Base-by-base conservation (phyloP, 1,140 invertebrate genomes). In the Ceratina calcarata region DNA sequence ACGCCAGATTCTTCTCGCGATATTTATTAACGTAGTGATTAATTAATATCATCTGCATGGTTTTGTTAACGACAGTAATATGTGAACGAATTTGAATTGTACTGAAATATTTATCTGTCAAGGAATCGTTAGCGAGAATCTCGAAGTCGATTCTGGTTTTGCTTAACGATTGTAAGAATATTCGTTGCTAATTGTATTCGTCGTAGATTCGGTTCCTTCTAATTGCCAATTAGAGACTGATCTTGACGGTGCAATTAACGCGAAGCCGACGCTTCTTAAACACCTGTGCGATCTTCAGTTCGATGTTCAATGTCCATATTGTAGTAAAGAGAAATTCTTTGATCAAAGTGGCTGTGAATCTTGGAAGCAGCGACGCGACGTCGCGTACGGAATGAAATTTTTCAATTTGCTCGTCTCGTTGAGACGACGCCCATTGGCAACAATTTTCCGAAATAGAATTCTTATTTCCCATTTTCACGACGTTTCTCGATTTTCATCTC, bases 321-420 rank as follows among this genome's bases (percentile, higher is more conserved):
- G 37, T 32, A 51, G 22, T 15, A 51, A 32, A 2, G 37, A 66
- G 13, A n/a, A 53, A 22, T 49, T 32, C 2, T 27, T 16, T 61
- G 49, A 18, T 13, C 4, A 69, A 80, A 85, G 53, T 70, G 10
- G 62, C n/a, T 3, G 18, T 22, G 57, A 80, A 80, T 77, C 45
- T 66, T 74, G 61, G 53, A 71, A 62, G 61, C 2, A 32, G 27
- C 27, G 27, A 32, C 2, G 27, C 68, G 15, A 76, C 24, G 32
- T 66, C 65, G 24, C 24, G 32, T 61, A 68, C 24, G 57, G 37
- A 84, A 88, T 84, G 20, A 58, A 86, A 88, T 87, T 86, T 86
- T 74, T 71, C 86, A 82, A 88, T 88, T 87, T 86, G 77, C 78
- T 73, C 73, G 61, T 65, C 68, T 68, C 55, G 65, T 74, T 45